These are phyloP conservation scores for Steinernema feltiae DNA, from an alignment of 1,140 invertebrate genomes.

Conservation along the genomic window DNA sequence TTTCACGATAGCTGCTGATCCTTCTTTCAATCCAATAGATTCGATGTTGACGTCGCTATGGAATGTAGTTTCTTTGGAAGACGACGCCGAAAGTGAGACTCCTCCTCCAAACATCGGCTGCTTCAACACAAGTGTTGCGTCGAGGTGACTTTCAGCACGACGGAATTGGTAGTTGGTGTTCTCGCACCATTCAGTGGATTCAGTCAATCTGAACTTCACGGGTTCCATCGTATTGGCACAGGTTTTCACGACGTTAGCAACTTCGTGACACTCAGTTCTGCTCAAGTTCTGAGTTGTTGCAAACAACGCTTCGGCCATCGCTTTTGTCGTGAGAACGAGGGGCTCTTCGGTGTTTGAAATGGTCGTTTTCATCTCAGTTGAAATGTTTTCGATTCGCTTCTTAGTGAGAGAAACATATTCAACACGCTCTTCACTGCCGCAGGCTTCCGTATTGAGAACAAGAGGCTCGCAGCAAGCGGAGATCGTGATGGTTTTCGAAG, in stretches of 20 bases:
- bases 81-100: not conserved
- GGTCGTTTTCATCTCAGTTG: not conserved
- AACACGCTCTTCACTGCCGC: too few species aligned
- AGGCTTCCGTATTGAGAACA: not conserved
- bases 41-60: not conserved
- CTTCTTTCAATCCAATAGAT: not conserved
- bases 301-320: not conserved
- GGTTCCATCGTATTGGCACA: slow-evolving; percentile 17
- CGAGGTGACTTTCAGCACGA: not conserved
- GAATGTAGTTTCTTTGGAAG: not conserved
- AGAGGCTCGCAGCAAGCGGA: not conserved
- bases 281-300: not conserved
- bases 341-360: not conserved
- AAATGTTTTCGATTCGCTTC: not conserved
- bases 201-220: slow-evolving; percentile 16
- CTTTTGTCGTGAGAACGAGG: not conserved
- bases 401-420: not conserved
- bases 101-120: not conserved
- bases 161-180: slow-evolving; percentile 10
- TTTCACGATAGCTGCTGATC: not conserved
- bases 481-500: not conserved
- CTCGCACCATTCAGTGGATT: slow-evolving; percentile 5
- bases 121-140: not conserved
- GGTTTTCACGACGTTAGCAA: not conserved
- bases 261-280: slow-evolving; percentile 3